Evolutionary conservation across 2,113 vertebrate genomes (phyloP), one percentile per base, ranked within the genome.

Genomic region (Hystrix cristata): DNA sequence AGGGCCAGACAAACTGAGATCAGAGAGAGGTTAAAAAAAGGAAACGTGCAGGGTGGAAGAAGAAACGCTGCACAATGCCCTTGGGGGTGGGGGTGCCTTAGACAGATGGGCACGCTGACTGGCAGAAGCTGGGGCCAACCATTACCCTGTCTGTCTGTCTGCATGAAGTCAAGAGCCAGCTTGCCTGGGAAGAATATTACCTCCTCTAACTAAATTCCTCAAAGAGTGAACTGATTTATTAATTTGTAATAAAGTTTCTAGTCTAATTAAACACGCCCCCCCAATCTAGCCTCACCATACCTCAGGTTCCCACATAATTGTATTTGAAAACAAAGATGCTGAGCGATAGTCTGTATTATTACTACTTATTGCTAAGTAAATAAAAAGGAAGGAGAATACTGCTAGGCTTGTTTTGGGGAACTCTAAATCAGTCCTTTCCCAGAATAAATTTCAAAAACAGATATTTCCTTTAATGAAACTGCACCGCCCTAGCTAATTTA

Each of bases 201-300:
- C 23, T 81, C 67, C 60, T 90, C 79, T 95, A 93, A 96, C 87
- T 93, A 84, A 88, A 94, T 90, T 83, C 59, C 76, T 90, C 74
- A 57, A 88, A 96, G 53, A 64, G 10, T 78, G 25, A 60, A 60
- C 31, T 92, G 64, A 91, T 95, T 88, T 95, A 95, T 81, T 89
- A 23, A 96, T 87, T 96, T 85, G 95, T 25, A 93, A 92, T 95
- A 95, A 78, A 90, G 92, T 59, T 87, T 57, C 62, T n/a, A 38
- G 46, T 79, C 84, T 97, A 95, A 95, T 96, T 97, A 97, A 92
- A 97, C 91, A 85, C 72, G 34, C 53, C 62, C 13, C 82, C 55
- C 38, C 48, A 53, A 90, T 83, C 62, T 14, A 94, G 18, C 18
- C 14, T 90, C 29, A 72, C 69, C 1, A 0, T 82, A 80, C 92